Base-by-base conservation (phyloP, 2,797 vertebrate genomes). In the Myotis planiceps region DNA sequence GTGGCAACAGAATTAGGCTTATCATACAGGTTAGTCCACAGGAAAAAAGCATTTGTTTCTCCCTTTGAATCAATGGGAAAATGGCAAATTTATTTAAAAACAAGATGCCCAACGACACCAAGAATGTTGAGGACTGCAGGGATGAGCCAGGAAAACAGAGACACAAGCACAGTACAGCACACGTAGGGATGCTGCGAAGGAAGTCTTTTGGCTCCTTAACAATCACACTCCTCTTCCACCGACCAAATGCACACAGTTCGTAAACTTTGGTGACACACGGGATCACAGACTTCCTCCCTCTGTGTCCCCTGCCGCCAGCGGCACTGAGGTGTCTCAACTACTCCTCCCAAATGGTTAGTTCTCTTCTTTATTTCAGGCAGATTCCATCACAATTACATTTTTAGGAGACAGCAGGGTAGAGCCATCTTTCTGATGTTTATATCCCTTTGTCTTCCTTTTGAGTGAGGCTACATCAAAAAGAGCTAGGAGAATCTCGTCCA, bases 121-220 rank as follows among this genome's bases (percentile, higher is more conserved):
- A 9, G 39, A 78, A 68, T 27, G 0, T 34, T 39, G 49, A 91
- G 45, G 71, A 85, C 76, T 76, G 49, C 53, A 69, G 55, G 19
- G 0, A 45, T 29, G 68, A 90, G 32, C 23, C 55, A 76, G 39
- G 88, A 93, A 92, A 88, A 97, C 87, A 98, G 23, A 92, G 94
- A 87, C 21, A 97, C n/a, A 81, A 5, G 97, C 63, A 97, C 42
- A 88, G 53, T 65, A 93, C 25, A 88, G 13, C 34, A 32, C 68
- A 87, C 63, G 92, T 69, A 96, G 63, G 1, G 1, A 12, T 12
- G 37, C 75, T 5, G 76, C 93, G 96, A 92, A 94, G 27, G 2
- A 97, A 97, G 97, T 97, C 98, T 98, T 98, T 94, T 96, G 90
- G 42, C 32, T 37, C 90, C 84, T 53, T 39, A 82, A 78, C 19